A percentile compares a stretch with the other conserved stretches of the same genome.
These are phyloP conservation scores for Leptinotarsa texana DNA, from an alignment of 1,140 invertebrate genomes.

Conservation along the genomic window DNA sequence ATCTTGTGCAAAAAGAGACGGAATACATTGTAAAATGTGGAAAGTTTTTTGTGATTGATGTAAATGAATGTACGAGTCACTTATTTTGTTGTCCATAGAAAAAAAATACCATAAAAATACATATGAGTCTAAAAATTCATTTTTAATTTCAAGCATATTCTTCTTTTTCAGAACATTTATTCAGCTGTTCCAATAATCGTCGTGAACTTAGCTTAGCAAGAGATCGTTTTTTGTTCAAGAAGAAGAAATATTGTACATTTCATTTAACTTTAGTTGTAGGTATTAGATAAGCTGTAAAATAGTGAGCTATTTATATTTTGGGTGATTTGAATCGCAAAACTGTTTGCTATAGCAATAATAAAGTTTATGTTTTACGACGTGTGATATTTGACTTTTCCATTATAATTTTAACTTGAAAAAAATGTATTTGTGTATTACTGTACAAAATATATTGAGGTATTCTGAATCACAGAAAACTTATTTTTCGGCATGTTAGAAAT, in stretches of 20 bases:
- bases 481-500: constrained; percentile 27
- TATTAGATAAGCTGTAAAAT: constrained; percentile 47
- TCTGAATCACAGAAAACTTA: constrained; percentile 27
- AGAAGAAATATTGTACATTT: constrained; percentile 4
- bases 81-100: no score
- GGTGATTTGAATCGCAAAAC: constrained; percentile 28
- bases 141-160: neutral
- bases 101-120: no score
- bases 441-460: constrained; percentile 38
- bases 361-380: constrained; percentile 45
- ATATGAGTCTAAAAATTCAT: neutral
- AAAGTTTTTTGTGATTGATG: no score
- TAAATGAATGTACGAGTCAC: no score
- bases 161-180: constrained; percentile 23
- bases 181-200: constrained; percentile 27
- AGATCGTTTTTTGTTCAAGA: constrained; percentile 18
- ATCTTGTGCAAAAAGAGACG: no score
- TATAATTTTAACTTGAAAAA: constrained; percentile 28
- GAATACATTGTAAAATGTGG: no score
- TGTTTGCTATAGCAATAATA: constrained; percentile 54
- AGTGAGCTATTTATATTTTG: constrained; percentile 28
- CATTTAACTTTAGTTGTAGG: constrained; percentile 30
- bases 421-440: constrained; percentile 37
- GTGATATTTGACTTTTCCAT: constrained; percentile 42
- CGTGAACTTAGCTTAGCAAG: constrained; percentile 32